Percentiles rank a stretch among this genome's conserved stretches.
Conservation (phyloP, 2,888 invertebrate genomes). For the Dimorphilus gyrociliatus region DNA sequence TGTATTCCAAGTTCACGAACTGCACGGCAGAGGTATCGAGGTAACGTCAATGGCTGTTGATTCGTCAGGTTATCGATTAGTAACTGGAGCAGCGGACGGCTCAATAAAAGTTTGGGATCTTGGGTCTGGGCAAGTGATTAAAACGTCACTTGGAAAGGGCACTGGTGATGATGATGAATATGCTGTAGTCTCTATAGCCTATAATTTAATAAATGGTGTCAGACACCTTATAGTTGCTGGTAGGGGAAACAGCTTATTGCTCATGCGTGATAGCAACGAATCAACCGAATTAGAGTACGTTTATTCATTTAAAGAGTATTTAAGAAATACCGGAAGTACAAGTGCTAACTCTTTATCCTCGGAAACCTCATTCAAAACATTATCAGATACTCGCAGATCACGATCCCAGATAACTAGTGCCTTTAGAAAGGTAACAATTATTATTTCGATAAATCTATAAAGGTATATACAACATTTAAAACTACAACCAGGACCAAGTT, state of each 20-base stretch:
- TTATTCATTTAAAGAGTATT: too few species aligned
- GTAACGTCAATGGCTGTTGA: constrained; percentile 30
- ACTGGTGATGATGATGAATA: constrained; percentile 10
- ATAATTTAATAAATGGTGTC: constrained; percentile 16
- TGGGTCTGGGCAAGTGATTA: constrained; percentile 34
- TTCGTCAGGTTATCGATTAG: constrained; percentile 28
- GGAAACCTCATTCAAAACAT: too few species aligned
- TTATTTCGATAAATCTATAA: too few species aligned
- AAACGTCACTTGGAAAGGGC: constrained; percentile 11
- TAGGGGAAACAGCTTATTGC: constrained; percentile 25
- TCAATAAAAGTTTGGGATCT: constrained; percentile 35
- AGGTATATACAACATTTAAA: too few species aligned
- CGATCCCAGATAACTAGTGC: too few species aligned
- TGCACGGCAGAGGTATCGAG: constrained; percentile 27
- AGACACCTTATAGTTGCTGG: constrained; percentile 23
- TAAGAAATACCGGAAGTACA: too few species aligned
- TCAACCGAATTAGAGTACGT: too few species aligned
- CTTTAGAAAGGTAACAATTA: too few species aligned
- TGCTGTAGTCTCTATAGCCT: constrained; percentile 18
- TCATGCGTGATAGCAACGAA: too few species aligned
- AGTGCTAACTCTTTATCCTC: too few species aligned
- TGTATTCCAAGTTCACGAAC: constrained; percentile 24
- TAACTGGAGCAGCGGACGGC: constrained; percentile 30
- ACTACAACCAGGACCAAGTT: too few species aligned
- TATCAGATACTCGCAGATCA: too few species aligned